Base-by-base conservation (phyloP, 1,140 invertebrate species). In the Cyclargus thomasi region DNA sequence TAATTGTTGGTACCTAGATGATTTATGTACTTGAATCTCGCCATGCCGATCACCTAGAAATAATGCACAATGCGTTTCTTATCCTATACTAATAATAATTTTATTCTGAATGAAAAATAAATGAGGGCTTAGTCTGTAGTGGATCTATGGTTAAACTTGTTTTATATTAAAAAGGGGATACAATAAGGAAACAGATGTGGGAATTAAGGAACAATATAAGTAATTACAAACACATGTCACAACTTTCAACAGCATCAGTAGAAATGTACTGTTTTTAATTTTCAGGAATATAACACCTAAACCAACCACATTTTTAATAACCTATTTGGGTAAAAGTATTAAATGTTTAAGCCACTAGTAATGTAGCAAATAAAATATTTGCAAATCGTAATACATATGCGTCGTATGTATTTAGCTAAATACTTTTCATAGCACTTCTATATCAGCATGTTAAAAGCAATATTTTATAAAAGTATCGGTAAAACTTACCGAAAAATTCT, bases 1-100 rank as follows among this genome's bases (percentile, higher is more conserved):
- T 82, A 87, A 76, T 70, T 76, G 81, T 80, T 72, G 79, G 68
- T 75, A 74, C 71, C 79, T 82, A 78, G 76, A 77, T 81, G 78
- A 73, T 70, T 72, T 74, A 79, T 77, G 77, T 71, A 80, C 71
- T 81, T 74, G 76, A 70, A 67, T 72, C 78, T 82, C 86, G 73
- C 84, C 86, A 89, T 89, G 84, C 82, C 75, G 82, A 65, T 75
- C 71, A 89, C 86, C 86, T 89, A 89, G 83, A 89, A 89, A 86
- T 78, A 82, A 83, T 68, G 71, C 68, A 74, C 47, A 65, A 70
- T 55, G 66, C 67, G 66, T 36, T 35, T 68, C 47, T 70, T 63
- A 70, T 71, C 67, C 75, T 67, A 67, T 18, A 22, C 55, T 47
- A 47, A 47, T 8, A 14, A 47, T 47, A n/a, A n/a, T n/a, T n/a